phyloP scores from a whole-genome alignment of 2,797 vertebrate species.

The Carcharodon carcharias region DNA sequence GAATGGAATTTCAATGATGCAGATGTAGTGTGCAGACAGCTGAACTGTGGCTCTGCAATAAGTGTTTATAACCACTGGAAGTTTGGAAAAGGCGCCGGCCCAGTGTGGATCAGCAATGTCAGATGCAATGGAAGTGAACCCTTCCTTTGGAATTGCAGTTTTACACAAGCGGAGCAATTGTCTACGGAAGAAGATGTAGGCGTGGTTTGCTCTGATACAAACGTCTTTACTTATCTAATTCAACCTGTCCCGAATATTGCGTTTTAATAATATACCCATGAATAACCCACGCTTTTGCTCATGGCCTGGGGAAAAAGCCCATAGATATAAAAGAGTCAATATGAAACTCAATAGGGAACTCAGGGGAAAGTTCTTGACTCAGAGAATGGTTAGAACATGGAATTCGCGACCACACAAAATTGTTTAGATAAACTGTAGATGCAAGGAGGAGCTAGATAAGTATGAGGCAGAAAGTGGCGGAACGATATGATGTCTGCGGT shows the following conservation, averaged over 20 bases:
- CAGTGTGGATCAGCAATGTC: not conserved
- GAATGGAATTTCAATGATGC: not conserved
- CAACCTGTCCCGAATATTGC: not conserved
- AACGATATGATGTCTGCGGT: too few relatives aligned
- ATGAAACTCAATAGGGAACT: too few relatives aligned
- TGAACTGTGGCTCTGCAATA: not conserved
- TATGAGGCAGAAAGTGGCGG: too few relatives aligned
- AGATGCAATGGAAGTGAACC: not conserved
- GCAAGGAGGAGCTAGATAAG: too few relatives aligned
- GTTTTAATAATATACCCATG: conserved; percentile 15
- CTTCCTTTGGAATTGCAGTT: conserved; percentile 42
- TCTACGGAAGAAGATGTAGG: conserved; percentile 32
- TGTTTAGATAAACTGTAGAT: too few relatives aligned
- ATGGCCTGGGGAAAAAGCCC: not conserved
- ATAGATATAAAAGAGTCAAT: too few relatives aligned
- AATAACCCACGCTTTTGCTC: not conserved
- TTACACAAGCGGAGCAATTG: conserved; percentile 40
- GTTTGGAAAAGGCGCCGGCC: not conserved
- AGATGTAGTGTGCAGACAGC: not conserved
- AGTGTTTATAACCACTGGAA: not conserved
- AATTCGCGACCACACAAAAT: too few relatives aligned
- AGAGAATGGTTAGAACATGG: too few relatives aligned
- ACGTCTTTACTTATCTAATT: conserved; percentile 13
- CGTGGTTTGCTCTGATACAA: conserved; percentile 25
- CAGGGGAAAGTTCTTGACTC: too few relatives aligned